Evolutionary conservation across 2,797 vertebrate species (phyloP), one percentile per base, ranked within the genome.

Genomic region (Picus viridis): DNA sequence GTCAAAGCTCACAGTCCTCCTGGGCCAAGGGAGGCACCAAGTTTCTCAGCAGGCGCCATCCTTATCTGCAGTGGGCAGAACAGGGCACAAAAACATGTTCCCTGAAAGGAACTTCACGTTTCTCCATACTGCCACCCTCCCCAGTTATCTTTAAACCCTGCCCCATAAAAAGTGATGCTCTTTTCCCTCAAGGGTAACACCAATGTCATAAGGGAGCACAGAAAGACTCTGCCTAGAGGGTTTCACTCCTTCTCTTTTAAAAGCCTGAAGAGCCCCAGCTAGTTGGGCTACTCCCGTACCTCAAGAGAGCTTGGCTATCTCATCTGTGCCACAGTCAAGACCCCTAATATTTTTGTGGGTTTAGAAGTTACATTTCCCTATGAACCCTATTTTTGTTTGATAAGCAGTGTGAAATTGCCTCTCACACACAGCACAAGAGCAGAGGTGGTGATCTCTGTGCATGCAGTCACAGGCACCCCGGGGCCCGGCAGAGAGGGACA

Each of bases 1-100:
- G 86, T 58, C 90, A 91, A 93, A 95, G 94, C 91, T 96, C 91
- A 39, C 32, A 41, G 85, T 47, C 59, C 47, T 10, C 69, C 76
- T 3, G 87, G 36, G 14, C 87, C 57, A 16, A 57, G 29, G 93
- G 68, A 93, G 89, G 69, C 74, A 93, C 76, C 13, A 1, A 4
- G 53, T 15, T 65, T 8, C 91, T 65, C 65, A 19, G 76, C 67
- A 54, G 88, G 83, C 80, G 29, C 86, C 81, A 51, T 54, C 83
- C 88, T 90, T 90, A 95, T 91, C 93, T 67, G 79, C 67, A 27
- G 72, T 67, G 79, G 83, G 84, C 62, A 90, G 45, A 76, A 10
- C 53, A 32, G 84, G 89, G 61, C 85, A 81, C 11, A n/a, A 39
- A 39, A 59, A 56, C 69, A 45, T 2, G 6, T 57, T 9, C 54